phyloP scores from a whole-genome alignment of 2,888 invertebrate genomes.

The Lepidochrysops patricia region DNA sequence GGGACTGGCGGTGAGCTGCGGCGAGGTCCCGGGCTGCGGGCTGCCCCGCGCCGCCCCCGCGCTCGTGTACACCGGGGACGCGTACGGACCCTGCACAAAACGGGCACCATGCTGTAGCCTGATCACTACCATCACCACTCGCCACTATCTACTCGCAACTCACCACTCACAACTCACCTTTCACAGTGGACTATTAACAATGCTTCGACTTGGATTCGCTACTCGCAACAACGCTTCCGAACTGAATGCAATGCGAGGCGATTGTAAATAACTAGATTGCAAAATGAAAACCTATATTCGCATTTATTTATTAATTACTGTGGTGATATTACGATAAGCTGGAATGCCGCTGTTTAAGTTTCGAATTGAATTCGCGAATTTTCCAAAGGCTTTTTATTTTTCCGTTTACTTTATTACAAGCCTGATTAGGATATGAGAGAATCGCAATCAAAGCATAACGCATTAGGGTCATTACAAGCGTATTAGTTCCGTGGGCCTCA shows the following conservation, averaged over 20 bases:
- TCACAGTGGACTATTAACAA: constrained; percentile 19
- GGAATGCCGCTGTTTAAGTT: neutral
- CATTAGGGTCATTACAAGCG: constrained; percentile 13
- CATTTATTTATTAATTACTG: neutral
- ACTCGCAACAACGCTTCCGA: neutral
- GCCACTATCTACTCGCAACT: too few relatives aligned
- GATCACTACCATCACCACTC: too few relatives aligned
- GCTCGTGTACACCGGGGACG: constrained; percentile 84
- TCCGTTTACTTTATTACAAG: too few relatives aligned
- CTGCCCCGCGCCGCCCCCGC: constrained; percentile 82
- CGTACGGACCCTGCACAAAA: constrained; percentile 78
- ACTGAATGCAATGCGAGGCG: too few relatives aligned
- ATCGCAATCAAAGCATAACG: neutral
- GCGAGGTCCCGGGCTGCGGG: constrained; percentile 90
- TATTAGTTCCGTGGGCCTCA: constrained; percentile 43
- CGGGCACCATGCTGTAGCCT: neutral
- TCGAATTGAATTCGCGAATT: neutral
- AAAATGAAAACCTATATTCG: neutral
- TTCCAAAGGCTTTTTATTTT: neutral
- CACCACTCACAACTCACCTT: too few relatives aligned
- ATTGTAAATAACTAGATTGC: neutral
- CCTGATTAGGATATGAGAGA: neutral
- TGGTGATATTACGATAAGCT: neutral
- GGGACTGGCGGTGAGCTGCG: constrained; percentile 86
- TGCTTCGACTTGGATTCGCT: neutral